phyloP scores from a whole-genome alignment of 1,140 invertebrate species.

The Anoplolepis gracilipes region DNA sequence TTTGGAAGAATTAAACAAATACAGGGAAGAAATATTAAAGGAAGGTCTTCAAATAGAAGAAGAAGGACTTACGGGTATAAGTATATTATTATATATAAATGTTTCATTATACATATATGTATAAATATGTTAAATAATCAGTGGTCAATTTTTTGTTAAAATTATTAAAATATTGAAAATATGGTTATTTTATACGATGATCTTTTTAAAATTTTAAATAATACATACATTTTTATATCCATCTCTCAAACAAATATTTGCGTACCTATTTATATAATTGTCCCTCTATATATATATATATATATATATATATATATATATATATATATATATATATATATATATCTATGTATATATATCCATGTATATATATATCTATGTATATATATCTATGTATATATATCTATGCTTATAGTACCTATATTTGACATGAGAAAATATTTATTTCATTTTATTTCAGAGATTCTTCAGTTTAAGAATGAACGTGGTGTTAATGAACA shows the following conservation, averaged over 20 bases:
- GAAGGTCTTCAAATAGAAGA: slow-evolving; percentile 94
- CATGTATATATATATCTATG: neutral
- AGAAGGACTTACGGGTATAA: slow-evolving; percentile 90
- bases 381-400: neutral
- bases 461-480: slow-evolving; percentile 81
- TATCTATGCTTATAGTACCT: neutral
- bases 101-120: neutral
- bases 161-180: neutral
- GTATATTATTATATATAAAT: neutral
- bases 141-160: neutral
- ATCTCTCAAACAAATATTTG: neutral
- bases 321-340: no score
- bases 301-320: neutral
- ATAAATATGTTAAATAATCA: neutral
- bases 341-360: neutral
- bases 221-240: no score
- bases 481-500: slow-evolving; percentile 66
- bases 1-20: slow-evolving; percentile 91
- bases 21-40: slow-evolving; percentile 91
- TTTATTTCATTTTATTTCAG: slow-evolving; percentile 65
- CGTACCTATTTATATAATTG: neutral
- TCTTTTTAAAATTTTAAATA: no score
- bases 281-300: neutral
- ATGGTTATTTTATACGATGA: no score
- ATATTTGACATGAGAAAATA: slow-evolving; percentile 1